phyloP scores from a whole-genome alignment of 35 echinoderm and acorn worm genomes.

The Amphiura filiformis region DNA sequence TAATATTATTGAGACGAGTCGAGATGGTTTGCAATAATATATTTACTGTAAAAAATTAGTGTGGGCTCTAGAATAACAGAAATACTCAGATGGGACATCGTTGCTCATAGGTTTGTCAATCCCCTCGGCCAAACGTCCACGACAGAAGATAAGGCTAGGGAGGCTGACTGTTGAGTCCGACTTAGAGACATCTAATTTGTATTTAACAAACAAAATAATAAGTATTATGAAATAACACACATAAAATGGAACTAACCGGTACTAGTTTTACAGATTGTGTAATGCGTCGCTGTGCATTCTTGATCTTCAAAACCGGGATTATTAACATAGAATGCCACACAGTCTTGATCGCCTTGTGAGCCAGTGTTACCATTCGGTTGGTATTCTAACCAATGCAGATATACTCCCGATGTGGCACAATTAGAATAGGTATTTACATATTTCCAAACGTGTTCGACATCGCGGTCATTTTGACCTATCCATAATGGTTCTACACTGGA shows the following conservation, averaged over 20 bases:
- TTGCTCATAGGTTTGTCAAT: no score
- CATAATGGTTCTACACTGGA: conserved; percentile 1
- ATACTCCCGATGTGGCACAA: background rate
- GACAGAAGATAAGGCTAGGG: background rate
- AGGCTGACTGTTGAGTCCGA: background rate
- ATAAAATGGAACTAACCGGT: background rate
- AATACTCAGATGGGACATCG: no score
- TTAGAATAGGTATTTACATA: background rate
- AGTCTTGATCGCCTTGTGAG: background rate
- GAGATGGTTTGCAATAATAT: no score
- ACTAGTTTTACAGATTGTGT: conserved; percentile 4
- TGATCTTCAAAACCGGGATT: background rate
- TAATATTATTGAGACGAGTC: no score
- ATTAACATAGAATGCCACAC: background rate
- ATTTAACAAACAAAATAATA: background rate
- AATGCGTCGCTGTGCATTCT: background rate
- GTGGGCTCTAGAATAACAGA: no score
- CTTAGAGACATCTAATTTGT: background rate
- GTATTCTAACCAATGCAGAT: background rate
- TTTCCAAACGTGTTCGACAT: background rate
- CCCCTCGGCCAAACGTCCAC: no score
- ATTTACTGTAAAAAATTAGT: no score
- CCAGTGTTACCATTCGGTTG: background rate
- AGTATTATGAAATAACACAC: background rate
- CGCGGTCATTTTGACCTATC: conserved; percentile 29